Evolutionary conservation across 1,140 invertebrate genomes (phyloP).

Genomic region (Cydia fagiglandana): DNA sequence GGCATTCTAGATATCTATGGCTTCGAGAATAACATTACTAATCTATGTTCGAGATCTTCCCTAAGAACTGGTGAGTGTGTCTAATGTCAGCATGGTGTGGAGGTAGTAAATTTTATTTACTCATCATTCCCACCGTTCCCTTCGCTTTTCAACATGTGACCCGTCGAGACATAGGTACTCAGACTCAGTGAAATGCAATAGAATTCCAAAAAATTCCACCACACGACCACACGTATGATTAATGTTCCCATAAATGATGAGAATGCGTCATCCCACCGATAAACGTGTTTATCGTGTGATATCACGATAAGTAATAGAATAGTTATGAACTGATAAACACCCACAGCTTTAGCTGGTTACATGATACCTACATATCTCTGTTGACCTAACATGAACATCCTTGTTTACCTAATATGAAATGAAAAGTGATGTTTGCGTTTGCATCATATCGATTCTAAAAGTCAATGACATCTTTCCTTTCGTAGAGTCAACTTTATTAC

Average conservation of each 20-base stretch:
- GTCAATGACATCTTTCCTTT: too few relatives aligned
- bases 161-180: too few relatives aligned
- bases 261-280: constrained; percentile 18
- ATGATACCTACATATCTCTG: neutral
- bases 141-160: too few relatives aligned
- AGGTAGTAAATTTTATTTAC: too few relatives aligned
- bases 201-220: neutral
- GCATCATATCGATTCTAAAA: too few relatives aligned
- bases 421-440: constrained; percentile 8
- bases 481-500: too few relatives aligned
- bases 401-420: neutral
- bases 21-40: too few relatives aligned
- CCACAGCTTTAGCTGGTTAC: neutral
- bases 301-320: constrained; percentile 11
- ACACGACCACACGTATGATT: neutral
- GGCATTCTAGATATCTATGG: too few relatives aligned
- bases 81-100: too few relatives aligned
- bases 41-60: too few relatives aligned
- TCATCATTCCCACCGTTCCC: too few relatives aligned
- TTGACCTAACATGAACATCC: neutral
- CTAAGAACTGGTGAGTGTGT: too few relatives aligned
- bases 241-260: constrained; percentile 14
- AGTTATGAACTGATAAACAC: constrained; percentile 28
- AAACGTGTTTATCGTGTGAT: constrained; percentile 6
- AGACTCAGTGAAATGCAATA: neutral